Evolutionary conservation across 2,888 invertebrate genomes (phyloP).

Genomic region (Meiosimyza platycephala): DNA sequence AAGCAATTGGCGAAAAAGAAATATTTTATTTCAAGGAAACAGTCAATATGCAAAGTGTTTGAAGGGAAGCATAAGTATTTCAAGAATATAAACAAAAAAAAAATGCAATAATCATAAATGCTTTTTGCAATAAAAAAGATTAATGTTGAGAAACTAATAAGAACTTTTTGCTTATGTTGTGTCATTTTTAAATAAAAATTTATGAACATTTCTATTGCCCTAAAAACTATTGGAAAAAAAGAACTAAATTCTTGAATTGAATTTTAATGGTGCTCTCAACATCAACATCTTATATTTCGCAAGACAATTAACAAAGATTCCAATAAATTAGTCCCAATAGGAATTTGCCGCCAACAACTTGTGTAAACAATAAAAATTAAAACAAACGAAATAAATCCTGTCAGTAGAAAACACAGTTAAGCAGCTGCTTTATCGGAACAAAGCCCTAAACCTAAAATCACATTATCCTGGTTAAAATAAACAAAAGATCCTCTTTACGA

Average conservation of each 20-base stretch:
- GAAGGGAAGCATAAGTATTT: too few species aligned
- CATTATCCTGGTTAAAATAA: constrained; percentile 5
- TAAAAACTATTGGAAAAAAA: not conserved
- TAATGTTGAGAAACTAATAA: too few species aligned
- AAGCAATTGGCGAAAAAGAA: too few species aligned
- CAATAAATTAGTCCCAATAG: constrained; percentile 37
- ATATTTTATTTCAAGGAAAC: too few species aligned
- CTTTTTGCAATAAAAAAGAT: too few species aligned
- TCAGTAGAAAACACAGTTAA: constrained; percentile 11
- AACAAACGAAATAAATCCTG: constrained; percentile 41
- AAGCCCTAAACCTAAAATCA: constrained; percentile 28
- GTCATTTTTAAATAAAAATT: not conserved
- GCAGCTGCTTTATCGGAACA: constrained; percentile 20
- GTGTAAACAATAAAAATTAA: constrained; percentile 40
- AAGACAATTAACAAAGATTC: constrained; percentile 37
- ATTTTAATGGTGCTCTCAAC: too few species aligned
- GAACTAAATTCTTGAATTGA: too few species aligned
- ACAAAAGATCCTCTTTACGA: not conserved
- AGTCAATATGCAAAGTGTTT: too few species aligned
- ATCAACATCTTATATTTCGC: too few species aligned
- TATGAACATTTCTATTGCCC: not conserved
- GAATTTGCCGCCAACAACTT: constrained; percentile 35
- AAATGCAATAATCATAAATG: too few species aligned
- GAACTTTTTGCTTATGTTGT: too few species aligned
- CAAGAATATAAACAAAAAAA: too few species aligned